Base-by-base conservation (phyloP, 2,113 vertebrate species). In the Taurulus bubalis region DNA sequence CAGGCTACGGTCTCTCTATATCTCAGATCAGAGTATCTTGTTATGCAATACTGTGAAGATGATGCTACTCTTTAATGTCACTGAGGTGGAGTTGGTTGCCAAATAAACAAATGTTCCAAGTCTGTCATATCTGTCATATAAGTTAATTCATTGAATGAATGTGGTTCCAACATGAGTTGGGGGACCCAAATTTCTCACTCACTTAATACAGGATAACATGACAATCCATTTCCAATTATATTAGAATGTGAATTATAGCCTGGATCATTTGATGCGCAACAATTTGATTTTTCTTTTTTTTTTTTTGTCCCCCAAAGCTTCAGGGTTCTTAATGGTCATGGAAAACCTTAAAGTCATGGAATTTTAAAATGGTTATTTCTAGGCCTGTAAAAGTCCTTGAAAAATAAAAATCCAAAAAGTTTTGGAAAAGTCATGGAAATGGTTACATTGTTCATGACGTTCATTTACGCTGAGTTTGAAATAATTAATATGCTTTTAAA, bases 11-110 rank as follows among this genome's bases (percentile, higher is more conserved):
- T 53, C 30, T 72, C 12, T 64, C 15, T 65, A 67, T 74, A 59
- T 74, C 30, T 42, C 14, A 77, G n/a, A 87, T 83, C 22, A 53
- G 56, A 77, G 34, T 71, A 72, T 86, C 32, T 58, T 76, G 45
- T 80, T 85, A 84, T 90, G 87, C 89, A 89, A 85, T 71, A 53
- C 45, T 80, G 77, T 87, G 58, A 71, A 69, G 53, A 70, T 75
- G 11, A 70, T 72, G 70, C 14, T 87, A 38, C 24, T 80, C 4
- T 81, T 86, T 69, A 84, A 85, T 89, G 90, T 87, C 38, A 60
- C 56, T 69, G 66, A 81, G 66, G 30, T 82, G 34, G 34, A 72
- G 60, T 79, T 86, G 20, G 51, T 81, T 71, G 80, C 38, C 15
- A 75, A 90, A 83, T 84, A 85, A 90, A 86, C 1, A 51, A 60